Base-by-base conservation (phyloP, 2,797 vertebrate genomes). In the Chaenodraco wilsoni region DNA sequence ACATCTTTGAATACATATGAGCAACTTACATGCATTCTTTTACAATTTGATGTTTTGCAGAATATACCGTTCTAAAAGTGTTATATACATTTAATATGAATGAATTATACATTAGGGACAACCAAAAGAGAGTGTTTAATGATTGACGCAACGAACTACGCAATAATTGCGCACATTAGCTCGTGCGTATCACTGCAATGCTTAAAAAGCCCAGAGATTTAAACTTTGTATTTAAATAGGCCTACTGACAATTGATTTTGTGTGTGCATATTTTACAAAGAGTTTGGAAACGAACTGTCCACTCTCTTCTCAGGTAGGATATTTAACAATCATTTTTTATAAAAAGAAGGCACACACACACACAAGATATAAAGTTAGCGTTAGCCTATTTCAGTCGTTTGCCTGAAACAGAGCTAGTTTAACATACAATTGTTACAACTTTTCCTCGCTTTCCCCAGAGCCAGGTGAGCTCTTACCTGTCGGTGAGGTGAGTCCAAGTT, bases 381-480 rank as follows among this genome's bases (percentile, higher is more conserved):
- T 46, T 46, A 21, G 58, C 13, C 6, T 16, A 3, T 23, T 19
- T 31, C 5, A 12, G 7, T 11, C 1, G 15, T 63, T 64, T 8
- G 19, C 27, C 54, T 31, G 33, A 50, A 52, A 8, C 27, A 8
- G 9, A 2, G 16, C 33, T 37, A 37, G 33, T 9, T 37, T 37
- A 37, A 37, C 33, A 37, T 37, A 37, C 6, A 37, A 23, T 10
- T 6, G 27, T 27, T 27, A 27, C 21, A 12, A 8, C 15, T 15
- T 31, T 27, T 33, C 1, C 10, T 48, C 19, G 41, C 33, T 4
- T 17, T 46, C 9, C 9, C 5, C 1, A 62, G 21, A 16, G 49
- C 33, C 83, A 87, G 88, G 76, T 91, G 82, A 84, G 59, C 0
- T 61, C 84, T 78, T 91, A 94, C 93, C 92, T 93, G 87, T 65